Conservation (phyloP, 2,797 vertebrate genomes). For the Lophius americanus region DNA sequence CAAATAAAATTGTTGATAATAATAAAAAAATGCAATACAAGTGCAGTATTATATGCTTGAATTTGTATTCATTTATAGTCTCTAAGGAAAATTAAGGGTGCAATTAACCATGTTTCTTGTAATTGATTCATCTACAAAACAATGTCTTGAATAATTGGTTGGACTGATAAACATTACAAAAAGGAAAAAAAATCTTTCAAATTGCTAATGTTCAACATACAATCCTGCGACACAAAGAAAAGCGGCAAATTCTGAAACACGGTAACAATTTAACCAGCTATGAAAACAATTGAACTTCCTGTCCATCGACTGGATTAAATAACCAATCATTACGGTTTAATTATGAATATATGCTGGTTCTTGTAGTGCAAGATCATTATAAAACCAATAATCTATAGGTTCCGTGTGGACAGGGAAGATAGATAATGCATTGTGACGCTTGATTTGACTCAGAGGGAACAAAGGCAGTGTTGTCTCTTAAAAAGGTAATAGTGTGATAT, state of each 20-base stretch:
- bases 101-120: background rate
- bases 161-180: too few relatives aligned
- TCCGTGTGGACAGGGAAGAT: slow-evolving; percentile 7
- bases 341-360: background rate
- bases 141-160: too few relatives aligned
- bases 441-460: slow-evolving; percentile 34
- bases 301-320: background rate
- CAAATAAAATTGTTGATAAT: background rate
- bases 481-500: slow-evolving; percentile 23
- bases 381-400: slow-evolving; percentile 19
- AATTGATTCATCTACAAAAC: background rate
- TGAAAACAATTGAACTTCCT: background rate
- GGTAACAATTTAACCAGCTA: background rate
- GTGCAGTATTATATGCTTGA: background rate
- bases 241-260: background rate
- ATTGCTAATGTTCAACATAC: background rate
- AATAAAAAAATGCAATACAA: background rate
- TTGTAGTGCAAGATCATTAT: background rate
- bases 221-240: background rate
- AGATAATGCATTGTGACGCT: slow-evolving; percentile 29
- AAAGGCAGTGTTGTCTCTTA: slow-evolving; percentile 34
- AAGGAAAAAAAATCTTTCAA: too few relatives aligned
- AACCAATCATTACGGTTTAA: background rate
- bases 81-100: background rate
- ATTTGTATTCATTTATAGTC: background rate